Conservation (phyloP, 2,888 invertebrate species). For the Cerastis rubricosa region DNA sequence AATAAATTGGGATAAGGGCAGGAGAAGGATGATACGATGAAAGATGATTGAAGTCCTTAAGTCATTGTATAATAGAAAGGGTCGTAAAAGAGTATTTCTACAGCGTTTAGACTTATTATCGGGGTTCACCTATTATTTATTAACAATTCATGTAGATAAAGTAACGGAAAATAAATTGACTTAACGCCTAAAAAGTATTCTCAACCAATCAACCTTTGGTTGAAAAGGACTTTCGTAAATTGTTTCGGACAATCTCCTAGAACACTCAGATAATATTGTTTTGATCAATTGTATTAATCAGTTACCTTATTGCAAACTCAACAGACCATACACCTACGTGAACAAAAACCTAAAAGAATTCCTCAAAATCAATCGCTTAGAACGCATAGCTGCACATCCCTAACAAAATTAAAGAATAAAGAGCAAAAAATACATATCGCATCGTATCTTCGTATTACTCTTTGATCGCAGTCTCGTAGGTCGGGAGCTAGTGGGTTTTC, state of each 20-base stretch:
- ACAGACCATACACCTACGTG: background rate
- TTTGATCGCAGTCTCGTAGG: conserved; percentile 71
- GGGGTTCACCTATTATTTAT: background rate
- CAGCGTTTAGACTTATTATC: background rate
- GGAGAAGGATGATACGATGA: conserved; percentile 14
- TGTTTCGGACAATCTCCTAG: background rate
- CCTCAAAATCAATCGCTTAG: conserved; percentile 46
- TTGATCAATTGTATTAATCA: background rate
- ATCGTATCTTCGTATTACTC: conserved; percentile 64
- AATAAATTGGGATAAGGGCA: no score
- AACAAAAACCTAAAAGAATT: conserved; percentile 16
- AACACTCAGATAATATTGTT: background rate
- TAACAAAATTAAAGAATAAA: conserved; percentile 51
- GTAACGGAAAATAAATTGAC: background rate
- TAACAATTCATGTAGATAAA: background rate
- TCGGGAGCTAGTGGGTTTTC: conserved; percentile 76
- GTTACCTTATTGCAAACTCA: background rate
- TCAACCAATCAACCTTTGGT: background rate
- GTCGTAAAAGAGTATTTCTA: background rate
- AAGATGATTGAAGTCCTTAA: background rate
- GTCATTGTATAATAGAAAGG: background rate
- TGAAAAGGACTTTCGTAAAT: background rate
- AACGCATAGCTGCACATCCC: conserved; percentile 46
- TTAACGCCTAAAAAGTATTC: background rate
- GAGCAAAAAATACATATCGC: conserved; percentile 63